Base-by-base conservation (phyloP, 2,113 vertebrate genomes). In the Microcebus tavaratra region DNA sequence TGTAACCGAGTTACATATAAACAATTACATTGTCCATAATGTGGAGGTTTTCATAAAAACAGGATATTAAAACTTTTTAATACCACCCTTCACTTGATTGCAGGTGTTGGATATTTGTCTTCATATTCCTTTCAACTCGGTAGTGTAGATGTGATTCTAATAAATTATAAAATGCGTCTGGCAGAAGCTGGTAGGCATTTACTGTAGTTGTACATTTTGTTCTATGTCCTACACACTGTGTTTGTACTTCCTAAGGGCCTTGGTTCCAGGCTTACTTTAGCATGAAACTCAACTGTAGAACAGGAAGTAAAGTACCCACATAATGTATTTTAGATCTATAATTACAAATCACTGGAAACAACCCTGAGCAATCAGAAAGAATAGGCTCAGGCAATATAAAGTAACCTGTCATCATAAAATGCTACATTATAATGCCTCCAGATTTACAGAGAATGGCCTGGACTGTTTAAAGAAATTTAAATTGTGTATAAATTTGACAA, bases 301-400 rank as follows among this genome's bases (percentile, higher is more conserved):
- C 88, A 97, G 80, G 53, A 96, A 98, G 13, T 68, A 67, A 98
- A 98, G 97, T 6, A 96, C 21, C 57, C 79, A 75, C 87, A 95
- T 21, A 75, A 78, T 85, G 90, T 98, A 96, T 98, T 97, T 98
- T 98, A 92, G 95, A 90, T 86, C 84, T 50, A 0, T 95, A 98
- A 98, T 97, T 98, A 96, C 82, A 95, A 97, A 96, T 70, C 86
- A 65, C 79, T 39, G 39, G 92, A 96, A 94, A 76, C 34, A 97
- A 48, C 8, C 50, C 68, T 92, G 57, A 87, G 57, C n/a, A 93
- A 93, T 67, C 85, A 97, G 88, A 57, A 90, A 95, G 85, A 94
- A 42, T 2, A 7, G 84, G 18, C 48, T 97, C 73, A 61, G 83
- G 89, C 48, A 97, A 97, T 85, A 97, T 93, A 96, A 98, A 94